Conservation (phyloP, 2,888 invertebrate genomes). For the Gnatocerus cornutus region DNA sequence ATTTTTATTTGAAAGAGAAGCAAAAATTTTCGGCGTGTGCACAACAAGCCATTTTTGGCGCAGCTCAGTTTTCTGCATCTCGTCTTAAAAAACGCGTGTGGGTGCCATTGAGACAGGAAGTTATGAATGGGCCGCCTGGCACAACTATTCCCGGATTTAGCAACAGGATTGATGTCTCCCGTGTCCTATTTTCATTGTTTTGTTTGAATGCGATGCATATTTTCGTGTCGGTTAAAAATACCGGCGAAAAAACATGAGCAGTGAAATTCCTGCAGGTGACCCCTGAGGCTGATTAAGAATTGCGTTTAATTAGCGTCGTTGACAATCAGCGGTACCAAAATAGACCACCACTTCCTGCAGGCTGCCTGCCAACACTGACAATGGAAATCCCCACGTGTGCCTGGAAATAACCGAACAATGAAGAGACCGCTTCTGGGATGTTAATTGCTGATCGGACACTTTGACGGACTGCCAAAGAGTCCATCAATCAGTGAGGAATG, state of each 20-base stretch:
- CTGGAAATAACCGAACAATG: conserved; percentile 61
- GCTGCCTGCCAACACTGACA: conserved; percentile 70
- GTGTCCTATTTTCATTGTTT: conserved; percentile 44
- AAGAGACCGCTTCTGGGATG: conserved; percentile 18
- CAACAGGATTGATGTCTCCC: conserved; percentile 39
- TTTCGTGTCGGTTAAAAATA: conserved; percentile 35
- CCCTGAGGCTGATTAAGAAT: conserved; percentile 53
- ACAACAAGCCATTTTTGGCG: too few relatives aligned
- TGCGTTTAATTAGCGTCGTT: conserved; percentile 67
- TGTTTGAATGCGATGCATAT: conserved; percentile 39
- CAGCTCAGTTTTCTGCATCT: too few relatives aligned
- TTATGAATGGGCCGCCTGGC: conserved; percentile 41
- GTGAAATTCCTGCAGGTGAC: conserved; percentile 6
- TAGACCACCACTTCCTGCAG: conserved; percentile 67
- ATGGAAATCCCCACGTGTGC: conserved; percentile 67
- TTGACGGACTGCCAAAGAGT: conserved; percentile 56
- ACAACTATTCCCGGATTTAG: conserved; percentile 43
- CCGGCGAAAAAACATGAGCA: conserved; percentile 5
- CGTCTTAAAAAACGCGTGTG: conserved; percentile 40
- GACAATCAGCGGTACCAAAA: conserved; percentile 66
- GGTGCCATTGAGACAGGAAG: conserved; percentile 43
- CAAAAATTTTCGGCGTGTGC: too few relatives aligned
- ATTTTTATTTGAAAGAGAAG: too few relatives aligned
- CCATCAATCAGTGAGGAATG: conserved; percentile 60
- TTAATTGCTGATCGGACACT: conserved; percentile 46